Base-by-base conservation (phyloP, 2,113 vertebrate genomes). In the Myotis lucifugus region DNA sequence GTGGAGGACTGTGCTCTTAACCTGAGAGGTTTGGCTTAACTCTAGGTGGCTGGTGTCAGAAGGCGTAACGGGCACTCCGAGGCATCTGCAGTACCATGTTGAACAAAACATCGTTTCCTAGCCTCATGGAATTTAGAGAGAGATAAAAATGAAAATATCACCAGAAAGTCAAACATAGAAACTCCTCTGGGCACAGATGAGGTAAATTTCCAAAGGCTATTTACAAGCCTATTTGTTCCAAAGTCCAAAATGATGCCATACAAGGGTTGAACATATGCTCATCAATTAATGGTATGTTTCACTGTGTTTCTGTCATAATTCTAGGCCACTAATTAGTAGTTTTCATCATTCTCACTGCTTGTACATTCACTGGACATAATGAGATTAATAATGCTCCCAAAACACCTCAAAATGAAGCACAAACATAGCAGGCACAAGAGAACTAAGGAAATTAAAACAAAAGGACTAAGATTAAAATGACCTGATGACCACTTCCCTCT, bases 371-470 rank as follows among this genome's bases (percentile, higher is more conserved):
- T 37, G n/a, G 77, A 40, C 37, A 40, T 73, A 77, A 88, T 90
- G 18, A 84, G 48, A 81, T 95, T 92, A 92, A 79, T 56, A 88
- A 50, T 66, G 34, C 27, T 95, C 70, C 86, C 29, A 52, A 82
- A 89, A 73, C 27, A 73, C 8, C 21, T 84, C 14, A 37, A 73
- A 78, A 85, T 86, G 82, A 86, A 81, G n/a, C 89, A 85, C 42
- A 92, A 86, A 23, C 70, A 73, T 17, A 74, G 34, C 15, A 56
- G 52, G 17, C 40, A 46, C 19, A 37, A 90, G 29, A 69, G 19
- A 82, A 91, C 19, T 17, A 88, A 91, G 37, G 67, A 27, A 67
- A 76, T n/a, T 25, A 70, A 86, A 48, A 37, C 40, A 83, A 91
- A 37, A 72, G 64, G 32, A 81, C 13, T 52, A n/a, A 78, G 50